Percentiles rank a stretch among this genome's conserved stretches.
phyloP scores from a whole-genome alignment of 2,113 vertebrate species.

The Halichoeres trimaculatus region DNA sequence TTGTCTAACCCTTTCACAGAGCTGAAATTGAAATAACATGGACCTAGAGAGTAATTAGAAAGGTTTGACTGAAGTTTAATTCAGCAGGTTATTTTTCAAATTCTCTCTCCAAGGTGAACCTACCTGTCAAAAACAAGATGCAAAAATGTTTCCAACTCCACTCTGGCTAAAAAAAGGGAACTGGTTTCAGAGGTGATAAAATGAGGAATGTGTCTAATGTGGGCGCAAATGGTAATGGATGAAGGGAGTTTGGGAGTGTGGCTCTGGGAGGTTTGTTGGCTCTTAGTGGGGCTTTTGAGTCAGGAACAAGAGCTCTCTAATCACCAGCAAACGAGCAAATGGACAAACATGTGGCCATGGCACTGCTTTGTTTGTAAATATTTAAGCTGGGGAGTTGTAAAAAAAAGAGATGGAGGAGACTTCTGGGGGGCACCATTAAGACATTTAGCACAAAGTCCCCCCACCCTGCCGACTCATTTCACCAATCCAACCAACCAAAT shows the following conservation, averaged over 20 bases:
- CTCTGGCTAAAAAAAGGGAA: conserved; percentile 15
- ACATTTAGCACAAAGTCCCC: conserved; percentile 51
- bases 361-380: conserved; percentile 76
- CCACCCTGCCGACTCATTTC: conserved; percentile 12
- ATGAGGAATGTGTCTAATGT: conserved; percentile 13
- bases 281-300: conserved; percentile 49
- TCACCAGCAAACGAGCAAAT: conserved; percentile 70
- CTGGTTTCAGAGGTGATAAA: conserved; percentile 12
- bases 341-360: conserved; percentile 57
- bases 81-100: neutral
- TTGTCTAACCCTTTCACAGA: conserved; percentile 40
- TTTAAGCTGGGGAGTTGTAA: conserved; percentile 63
- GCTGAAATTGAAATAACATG: conserved; percentile 7
- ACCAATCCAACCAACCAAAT: conserved; percentile 17
- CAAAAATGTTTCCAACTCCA: neutral
- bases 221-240: conserved; percentile 22
- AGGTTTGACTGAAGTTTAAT: conserved; percentile 26
- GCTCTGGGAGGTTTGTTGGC: neutral
- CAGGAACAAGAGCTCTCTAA: conserved; percentile 62
- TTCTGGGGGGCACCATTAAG: conserved; percentile 62
- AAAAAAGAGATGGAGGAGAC: conserved; percentile 59
- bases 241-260: conserved; percentile 29
- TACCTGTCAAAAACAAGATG: conserved; percentile 13
- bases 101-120: neutral
- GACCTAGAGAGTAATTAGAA: conserved; percentile 4